Evolutionary conservation across 2,113 vertebrate genomes (phyloP).

Genomic region (Corydoras sp.): DNA sequence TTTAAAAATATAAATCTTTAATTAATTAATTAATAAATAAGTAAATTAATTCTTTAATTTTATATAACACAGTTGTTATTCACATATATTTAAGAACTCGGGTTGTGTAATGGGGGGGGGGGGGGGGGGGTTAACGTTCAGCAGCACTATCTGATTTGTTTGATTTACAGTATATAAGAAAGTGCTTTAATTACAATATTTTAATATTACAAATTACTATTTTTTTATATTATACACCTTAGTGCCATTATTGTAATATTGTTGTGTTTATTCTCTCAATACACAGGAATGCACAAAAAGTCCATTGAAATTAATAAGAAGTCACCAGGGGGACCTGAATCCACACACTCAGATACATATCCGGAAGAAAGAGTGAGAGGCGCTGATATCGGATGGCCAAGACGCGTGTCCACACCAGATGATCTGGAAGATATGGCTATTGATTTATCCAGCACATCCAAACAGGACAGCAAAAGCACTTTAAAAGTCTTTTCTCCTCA

Average conservation of each 20-base stretch:
- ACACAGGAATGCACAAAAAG: conserved; percentile 93
- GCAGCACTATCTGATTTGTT: no score
- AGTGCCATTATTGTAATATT: neutral
- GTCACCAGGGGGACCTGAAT: conserved; percentile 59
- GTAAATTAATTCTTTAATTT: no score
- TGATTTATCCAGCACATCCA: conserved; percentile 87
- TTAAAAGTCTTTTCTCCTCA: conserved; percentile 38
- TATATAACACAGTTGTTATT: no score
- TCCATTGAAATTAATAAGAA: conserved; percentile 77
- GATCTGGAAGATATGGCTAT: conserved; percentile 73
- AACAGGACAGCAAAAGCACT: conserved; percentile 63
- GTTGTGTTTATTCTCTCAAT: conserved; percentile 27
- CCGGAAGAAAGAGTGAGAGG: conserved; percentile 51
- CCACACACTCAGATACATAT: conserved; percentile 55
- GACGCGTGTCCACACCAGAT: conserved; percentile 40
- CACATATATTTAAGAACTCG: no score
- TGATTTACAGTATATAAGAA: no score
- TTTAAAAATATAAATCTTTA: no score
- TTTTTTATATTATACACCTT: no score
- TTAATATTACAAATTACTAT: no score
- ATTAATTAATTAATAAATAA: no score
- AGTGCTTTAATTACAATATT: no score
- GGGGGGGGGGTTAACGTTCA: no score
- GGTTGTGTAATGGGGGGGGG: no score
- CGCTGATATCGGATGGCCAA: conserved; percentile 43